Evolutionary conservation across 2,113 vertebrate genomes (phyloP), one percentile per base, ranked within the genome.

Genomic region (Athene cunicularia): DNA sequence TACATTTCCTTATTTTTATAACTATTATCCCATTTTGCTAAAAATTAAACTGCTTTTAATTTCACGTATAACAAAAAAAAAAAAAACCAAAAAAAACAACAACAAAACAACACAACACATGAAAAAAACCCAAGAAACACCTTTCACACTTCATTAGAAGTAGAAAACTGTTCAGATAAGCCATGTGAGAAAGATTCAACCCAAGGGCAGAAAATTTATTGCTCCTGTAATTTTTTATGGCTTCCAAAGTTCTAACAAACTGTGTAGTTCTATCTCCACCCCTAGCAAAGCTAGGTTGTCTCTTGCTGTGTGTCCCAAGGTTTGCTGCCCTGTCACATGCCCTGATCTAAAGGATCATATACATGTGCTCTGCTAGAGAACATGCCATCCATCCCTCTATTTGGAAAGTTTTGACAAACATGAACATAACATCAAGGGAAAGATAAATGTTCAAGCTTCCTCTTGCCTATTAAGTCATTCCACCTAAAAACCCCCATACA

Each of bases 401-500:
- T 80, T 23, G 45, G 21, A 68, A 88, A 28, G 7, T 47, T 55
- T 41, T 4, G 20, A 18, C 43, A 87, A 75, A 80, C 1, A 0
- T 52, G 32, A 72, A 35, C 32, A 7, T 32, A 67, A 55, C 8
- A 37, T 9, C 14, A 43, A 83, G 28, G 26, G 56, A 63, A 71
- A 83, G 17, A 55, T 5, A 43, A 67, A 67, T 35, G 15, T 35
- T 50, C 9, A 52, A 47, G 5, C 7, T 73, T 71, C 14, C 26
- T 70, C 49, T 77, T 0, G 0, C 2, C 23, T 67, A 21, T 13
- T 67, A 35, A 53, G 41, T 2, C 9, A 68, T 59, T 89, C 13
- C 22, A 56, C 20, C 8, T 47, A 12, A 59, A 82, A 81, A 49
- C 17, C 1, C 2, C 2, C 0, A 32, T n/a, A 47, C 0, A 18